phyloP scores from a whole-genome alignment of 2,888 invertebrate genomes.

The Sphinx pinastri region DNA sequence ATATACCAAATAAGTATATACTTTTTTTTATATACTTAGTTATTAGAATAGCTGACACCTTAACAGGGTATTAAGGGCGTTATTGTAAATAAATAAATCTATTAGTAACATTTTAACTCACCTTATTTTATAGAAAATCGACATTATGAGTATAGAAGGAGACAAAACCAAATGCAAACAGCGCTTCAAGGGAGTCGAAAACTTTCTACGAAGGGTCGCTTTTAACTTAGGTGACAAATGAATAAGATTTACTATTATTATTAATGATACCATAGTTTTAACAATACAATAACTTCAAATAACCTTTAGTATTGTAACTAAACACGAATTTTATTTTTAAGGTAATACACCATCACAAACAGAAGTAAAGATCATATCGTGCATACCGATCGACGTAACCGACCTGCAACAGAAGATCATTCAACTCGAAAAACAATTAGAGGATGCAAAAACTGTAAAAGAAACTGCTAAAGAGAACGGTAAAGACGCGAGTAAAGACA shows the following conservation, averaged over 20 bases:
- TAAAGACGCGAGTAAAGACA: slow-evolving; percentile 7
- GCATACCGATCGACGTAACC: slow-evolving; percentile 77
- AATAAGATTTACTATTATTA: neutral
- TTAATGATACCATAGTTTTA: neutral
- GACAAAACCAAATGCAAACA: slow-evolving; percentile 42
- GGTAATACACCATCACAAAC: slow-evolving; percentile 73
- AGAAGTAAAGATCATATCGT: slow-evolving; percentile 78
- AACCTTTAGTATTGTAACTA: neutral
- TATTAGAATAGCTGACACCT: too few relatives aligned
- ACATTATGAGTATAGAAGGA: slow-evolving; percentile 49
- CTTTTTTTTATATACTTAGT: too few relatives aligned
- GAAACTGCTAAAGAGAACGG: slow-evolving; percentile 17
- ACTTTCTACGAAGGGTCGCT: slow-evolving; percentile 68
- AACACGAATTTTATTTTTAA: slow-evolving; percentile 46
- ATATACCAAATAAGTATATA: too few relatives aligned
- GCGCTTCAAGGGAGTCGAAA: slow-evolving; percentile 71
- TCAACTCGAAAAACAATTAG: slow-evolving; percentile 61
- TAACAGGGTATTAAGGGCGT: too few relatives aligned
- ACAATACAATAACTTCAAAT: neutral
- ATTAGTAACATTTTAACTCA: neutral
- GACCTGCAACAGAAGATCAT: slow-evolving; percentile 72
- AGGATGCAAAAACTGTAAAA: slow-evolving; percentile 36
- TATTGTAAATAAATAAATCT: too few relatives aligned
- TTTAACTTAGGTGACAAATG: slow-evolving; percentile 65
- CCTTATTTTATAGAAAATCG: slow-evolving; percentile 29